Conservation (phyloP, 2,113 vertebrate genomes). For the Dromaius novaehollandiae region DNA sequence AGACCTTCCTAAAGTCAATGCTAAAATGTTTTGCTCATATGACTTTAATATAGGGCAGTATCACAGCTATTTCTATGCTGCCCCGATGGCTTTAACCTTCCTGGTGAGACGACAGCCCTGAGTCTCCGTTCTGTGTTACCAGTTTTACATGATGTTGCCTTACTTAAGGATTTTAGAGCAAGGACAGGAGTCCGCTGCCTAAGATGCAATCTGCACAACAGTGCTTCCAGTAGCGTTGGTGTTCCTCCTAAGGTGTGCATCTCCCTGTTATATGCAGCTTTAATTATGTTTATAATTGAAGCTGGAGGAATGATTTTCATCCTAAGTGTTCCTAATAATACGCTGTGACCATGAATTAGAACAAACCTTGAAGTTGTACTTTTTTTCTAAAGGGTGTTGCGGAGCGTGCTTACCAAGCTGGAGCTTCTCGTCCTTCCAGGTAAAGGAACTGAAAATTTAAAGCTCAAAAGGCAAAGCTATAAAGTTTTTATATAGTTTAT, state of each 20-base stretch:
- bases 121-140: not conserved
- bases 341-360: not conserved
- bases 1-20: not conserved
- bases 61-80: not conserved
- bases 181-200: not conserved
- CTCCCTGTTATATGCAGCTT: not conserved
- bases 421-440: not conserved
- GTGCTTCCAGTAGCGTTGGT: not conserved
- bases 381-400: not conserved
- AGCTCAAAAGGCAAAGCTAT: not conserved
- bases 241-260: not conserved
- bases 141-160: accelerated
- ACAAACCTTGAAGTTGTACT: accelerated
- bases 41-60: not conserved
- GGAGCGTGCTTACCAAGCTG: not conserved
- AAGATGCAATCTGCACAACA: not conserved
- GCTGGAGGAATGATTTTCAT: not conserved
- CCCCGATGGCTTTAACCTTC: not conserved
- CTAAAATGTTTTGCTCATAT: not conserved
- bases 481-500: not conserved
- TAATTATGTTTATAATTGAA: not conserved
- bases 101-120: too few relatives aligned
- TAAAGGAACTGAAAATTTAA: not conserved
- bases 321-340: not conserved
- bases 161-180: not conserved